These are phyloP conservation scores for Umimayanthus kanabou DNA, from an alignment of 92 coral and sea anemone species.

Conservation along the genomic window DNA sequence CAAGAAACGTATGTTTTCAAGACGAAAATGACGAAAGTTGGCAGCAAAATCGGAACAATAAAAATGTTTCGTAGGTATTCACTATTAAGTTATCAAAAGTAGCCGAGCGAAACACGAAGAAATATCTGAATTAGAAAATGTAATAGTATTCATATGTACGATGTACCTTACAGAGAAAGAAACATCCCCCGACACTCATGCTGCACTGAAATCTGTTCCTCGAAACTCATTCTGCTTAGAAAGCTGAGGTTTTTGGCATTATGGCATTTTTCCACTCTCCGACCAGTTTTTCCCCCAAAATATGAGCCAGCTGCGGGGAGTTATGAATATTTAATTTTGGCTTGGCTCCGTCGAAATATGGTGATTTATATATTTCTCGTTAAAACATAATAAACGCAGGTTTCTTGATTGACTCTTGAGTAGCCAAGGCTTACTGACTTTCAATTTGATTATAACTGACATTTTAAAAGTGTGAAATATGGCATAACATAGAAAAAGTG, in stretches of 20 bases:
- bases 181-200: conserved; percentile 17
- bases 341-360: background rate
- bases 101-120: background rate
- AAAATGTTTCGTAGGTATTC: background rate
- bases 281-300: conserved; percentile 21
- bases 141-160: too few species aligned
- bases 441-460: background rate
- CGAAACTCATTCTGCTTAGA: conserved; percentile 23
- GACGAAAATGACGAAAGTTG: too few species aligned
- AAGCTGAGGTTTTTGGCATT: conserved; percentile 34
- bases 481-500: background rate
- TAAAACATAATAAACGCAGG: background rate
- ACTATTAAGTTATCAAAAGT: background rate
- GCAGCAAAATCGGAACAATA: background rate
- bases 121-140: background rate
- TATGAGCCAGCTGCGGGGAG: conserved; percentile 26
- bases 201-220: background rate
- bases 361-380: background rate
- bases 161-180: conserved; percentile 32
- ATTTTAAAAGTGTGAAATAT: background rate
- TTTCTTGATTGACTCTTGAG: background rate
- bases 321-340: conserved; percentile 33
- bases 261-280: conserved; percentile 13
- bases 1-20: too few species aligned
- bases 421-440: background rate